Conservation (phyloP, 1,140 invertebrate species). For the Colletes gigas region DNA sequence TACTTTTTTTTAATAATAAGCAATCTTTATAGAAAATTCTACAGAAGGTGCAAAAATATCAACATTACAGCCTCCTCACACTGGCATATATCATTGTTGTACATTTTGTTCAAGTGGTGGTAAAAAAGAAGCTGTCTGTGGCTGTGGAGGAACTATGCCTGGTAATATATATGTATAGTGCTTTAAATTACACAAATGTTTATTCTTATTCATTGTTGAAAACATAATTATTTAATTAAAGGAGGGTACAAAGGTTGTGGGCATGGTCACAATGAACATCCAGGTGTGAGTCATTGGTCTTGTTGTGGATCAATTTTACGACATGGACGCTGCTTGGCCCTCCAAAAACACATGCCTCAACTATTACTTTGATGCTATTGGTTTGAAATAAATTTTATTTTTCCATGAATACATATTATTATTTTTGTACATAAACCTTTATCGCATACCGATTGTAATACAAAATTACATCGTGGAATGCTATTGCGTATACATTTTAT, state of each 20-base stretch:
- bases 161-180: constrained; percentile 68
- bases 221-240: constrained; percentile 55
- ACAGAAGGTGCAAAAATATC: constrained; percentile 36
- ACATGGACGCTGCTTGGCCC: constrained; percentile 69
- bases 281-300: constrained; percentile 90
- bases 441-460: constrained; percentile 10
- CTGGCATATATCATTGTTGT: constrained; percentile 89
- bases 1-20: constrained; percentile 29
- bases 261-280: constrained; percentile 89
- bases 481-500: neutral
- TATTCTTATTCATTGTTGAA: neutral
- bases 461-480: neutral
- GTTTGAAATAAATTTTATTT: constrained; percentile 42
- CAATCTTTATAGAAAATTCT: constrained; percentile 73
- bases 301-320: constrained; percentile 84
- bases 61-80: constrained; percentile 77
- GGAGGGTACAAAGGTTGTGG: constrained; percentile 90
- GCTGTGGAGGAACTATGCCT: constrained; percentile 87
- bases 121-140: constrained; percentile 85
- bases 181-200: neutral
- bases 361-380: constrained; percentile 65
- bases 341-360: constrained; percentile 68
- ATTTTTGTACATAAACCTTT: constrained; percentile 31
- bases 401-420: constrained; percentile 3
- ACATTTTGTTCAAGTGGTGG: constrained; percentile 91